Base-by-base conservation (phyloP, 2,888 invertebrate genomes). In the Gryllus longicercus region DNA sequence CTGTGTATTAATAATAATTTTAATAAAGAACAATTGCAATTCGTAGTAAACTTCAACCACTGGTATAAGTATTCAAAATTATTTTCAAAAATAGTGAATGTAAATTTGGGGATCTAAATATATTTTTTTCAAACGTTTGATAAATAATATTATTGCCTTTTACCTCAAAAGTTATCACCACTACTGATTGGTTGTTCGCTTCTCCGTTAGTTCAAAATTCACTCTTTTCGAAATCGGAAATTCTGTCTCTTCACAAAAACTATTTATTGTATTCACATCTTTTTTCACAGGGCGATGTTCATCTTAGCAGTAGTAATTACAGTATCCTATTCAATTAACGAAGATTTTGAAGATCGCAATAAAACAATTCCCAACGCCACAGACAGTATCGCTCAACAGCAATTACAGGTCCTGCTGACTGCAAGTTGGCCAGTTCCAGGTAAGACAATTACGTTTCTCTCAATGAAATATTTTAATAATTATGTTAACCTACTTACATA, bases 231-330 rank as follows among this genome's bases (percentile, higher is more conserved):
- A 38, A 38, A 8, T 38, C 4, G 38, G 8, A 38, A 38, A 38
- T 38, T 38, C 38, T 38, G 38, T 8, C 8, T 38, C 8, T 38
- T 38, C 8, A 38, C 38, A 38, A 10, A 8, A 38, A 38, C 8
- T 38, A 38, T 38, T 38, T 38, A 38, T 25, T 38, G 38, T 38
- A 5, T 38, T 38, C 38, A 38, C 8, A 38, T 49, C 51, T 80
- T 78, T 50, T 82, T 79, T 86, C 85, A 18, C 87, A 91, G 91
- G 83, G 85, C 88, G n/a, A 83, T 90, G 8, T 88, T 91, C 74
- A 86, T 88, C 5, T 87, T 91, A 83, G 87, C 88, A 0, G 84
- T 91, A 18, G 86, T 91, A 75, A 88, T 90, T 75, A 88, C 90
- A 0, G 86, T 91, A 10, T 90, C 91, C 5, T 91, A 90, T 86